These are phyloP conservation scores for Scrobipalpa atriplicella DNA, from an alignment of 2,888 invertebrate genomes.

Conservation along the genomic window DNA sequence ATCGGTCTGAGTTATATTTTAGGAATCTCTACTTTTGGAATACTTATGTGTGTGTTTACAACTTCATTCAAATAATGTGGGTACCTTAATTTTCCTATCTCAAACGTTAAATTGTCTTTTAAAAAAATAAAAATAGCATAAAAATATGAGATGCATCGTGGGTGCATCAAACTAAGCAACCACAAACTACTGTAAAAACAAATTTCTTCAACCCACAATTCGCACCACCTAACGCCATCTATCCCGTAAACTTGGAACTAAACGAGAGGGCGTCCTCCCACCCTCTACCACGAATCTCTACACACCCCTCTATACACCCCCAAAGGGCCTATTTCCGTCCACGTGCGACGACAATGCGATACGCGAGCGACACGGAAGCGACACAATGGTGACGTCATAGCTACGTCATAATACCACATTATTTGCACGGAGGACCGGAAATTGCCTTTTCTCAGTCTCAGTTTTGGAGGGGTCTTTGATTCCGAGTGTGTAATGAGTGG, in stretches of 20 bases:
- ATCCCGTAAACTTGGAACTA: slow-evolving; percentile 36
- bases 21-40: too few relatives aligned
- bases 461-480: slow-evolving; percentile 17
- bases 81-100: too few relatives aligned
- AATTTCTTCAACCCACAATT: not conserved
- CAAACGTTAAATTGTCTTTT: too few relatives aligned
- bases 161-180: too few relatives aligned
- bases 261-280: slow-evolving; percentile 19
- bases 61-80: too few relatives aligned
- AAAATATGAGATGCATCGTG: too few relatives aligned
- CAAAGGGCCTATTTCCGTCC: slow-evolving; percentile 73
- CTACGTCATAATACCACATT: slow-evolving; percentile 69
- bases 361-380: slow-evolving; percentile 52
- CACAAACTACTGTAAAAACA: not conserved
- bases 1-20: too few relatives aligned
- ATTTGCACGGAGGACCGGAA: slow-evolving; percentile 69
- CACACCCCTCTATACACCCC: slow-evolving; percentile 30
- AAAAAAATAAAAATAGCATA: too few relatives aligned
- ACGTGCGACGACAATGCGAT: slow-evolving; percentile 71
- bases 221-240: slow-evolving; percentile 61
- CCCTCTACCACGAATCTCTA: not conserved
- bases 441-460: slow-evolving; percentile 62
- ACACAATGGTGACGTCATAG: slow-evolving; percentile 51
- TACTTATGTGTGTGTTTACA: too few relatives aligned
- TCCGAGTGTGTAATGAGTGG: not conserved